phyloP scores from a whole-genome alignment of 2,797 vertebrate species.

The Graptemys geographica region DNA sequence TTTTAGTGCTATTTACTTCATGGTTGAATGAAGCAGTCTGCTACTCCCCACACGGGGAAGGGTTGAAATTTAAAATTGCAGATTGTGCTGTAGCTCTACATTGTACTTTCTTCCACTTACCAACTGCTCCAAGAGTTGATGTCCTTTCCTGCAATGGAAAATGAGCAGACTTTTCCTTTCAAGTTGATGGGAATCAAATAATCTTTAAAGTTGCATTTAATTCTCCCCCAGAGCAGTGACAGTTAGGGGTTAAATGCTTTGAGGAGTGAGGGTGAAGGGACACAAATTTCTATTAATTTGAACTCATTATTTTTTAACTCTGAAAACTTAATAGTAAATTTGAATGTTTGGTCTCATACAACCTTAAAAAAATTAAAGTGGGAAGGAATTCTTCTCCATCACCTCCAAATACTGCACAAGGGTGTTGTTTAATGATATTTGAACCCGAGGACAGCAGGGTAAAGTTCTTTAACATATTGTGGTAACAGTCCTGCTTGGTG shows the following conservation, averaged over 20 bases:
- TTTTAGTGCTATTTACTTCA: not conserved
- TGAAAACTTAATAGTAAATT: not conserved
- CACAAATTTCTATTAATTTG: not conserved
- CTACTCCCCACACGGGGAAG: not conserved
- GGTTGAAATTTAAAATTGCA: not conserved
- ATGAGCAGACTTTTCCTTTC: not conserved
- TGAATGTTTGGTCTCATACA: not conserved
- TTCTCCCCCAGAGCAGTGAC: not conserved
- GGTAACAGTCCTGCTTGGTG: not conserved
- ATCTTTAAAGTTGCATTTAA: not conserved
- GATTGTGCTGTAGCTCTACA: not conserved
- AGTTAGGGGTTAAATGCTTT: not conserved
- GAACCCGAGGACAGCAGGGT: not conserved
- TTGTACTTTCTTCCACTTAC: not conserved
- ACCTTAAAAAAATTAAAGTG: no score
- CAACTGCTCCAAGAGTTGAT: not conserved
- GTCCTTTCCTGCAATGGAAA: not conserved
- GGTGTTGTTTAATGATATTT: not conserved
- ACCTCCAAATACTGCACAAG: not conserved
- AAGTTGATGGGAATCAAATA: no score
- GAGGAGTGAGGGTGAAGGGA: rapidly evolving
- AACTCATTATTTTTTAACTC: not conserved
- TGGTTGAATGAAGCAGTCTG: not conserved
- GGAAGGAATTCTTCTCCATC: not conserved
- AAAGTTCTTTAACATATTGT: rapidly evolving